Conservation (phyloP, 2,797 vertebrate genomes). For the Lerista edwardsae region DNA sequence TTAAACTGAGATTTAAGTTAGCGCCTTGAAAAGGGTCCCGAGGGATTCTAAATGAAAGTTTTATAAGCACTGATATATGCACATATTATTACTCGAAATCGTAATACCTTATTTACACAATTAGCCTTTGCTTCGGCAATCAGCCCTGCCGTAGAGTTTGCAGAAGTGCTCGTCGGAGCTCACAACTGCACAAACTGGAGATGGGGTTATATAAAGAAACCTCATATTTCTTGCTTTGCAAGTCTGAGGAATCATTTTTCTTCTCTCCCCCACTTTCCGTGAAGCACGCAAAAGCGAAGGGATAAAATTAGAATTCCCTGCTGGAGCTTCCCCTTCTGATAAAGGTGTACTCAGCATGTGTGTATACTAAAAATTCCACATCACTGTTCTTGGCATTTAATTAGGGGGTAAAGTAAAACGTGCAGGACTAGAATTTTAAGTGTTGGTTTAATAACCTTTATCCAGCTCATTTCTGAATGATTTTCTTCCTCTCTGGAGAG, state of each 20-base stretch:
- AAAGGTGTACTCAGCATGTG: constrained; percentile 43
- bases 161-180: neutral
- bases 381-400: constrained; percentile 73
- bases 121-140: constrained; percentile 1
- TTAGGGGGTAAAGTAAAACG: constrained; percentile 75
- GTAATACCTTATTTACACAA: neutral
- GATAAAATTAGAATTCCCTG: constrained; percentile 43
- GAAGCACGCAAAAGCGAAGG: neutral
- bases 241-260: neutral
- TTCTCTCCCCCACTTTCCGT: neutral
- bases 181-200: rapidly evolving
- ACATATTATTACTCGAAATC: neutral
- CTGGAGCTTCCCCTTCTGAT: constrained; percentile 28
- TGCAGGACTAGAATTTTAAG: constrained; percentile 77
- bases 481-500: constrained; percentile 77
- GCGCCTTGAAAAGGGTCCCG: constrained; percentile 12
- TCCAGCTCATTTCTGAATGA: constrained; percentile 76
- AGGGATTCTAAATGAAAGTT: constrained; percentile 12
- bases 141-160: neutral
- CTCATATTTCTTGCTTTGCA: neutral
- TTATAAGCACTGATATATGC: constrained; percentile 25
- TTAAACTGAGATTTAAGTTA: constrained; percentile 24
- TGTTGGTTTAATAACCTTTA: constrained; percentile 80
- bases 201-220: rapidly evolving
- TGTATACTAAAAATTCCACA: constrained; percentile 54